Conservation (phyloP, 2,113 vertebrate genomes). For the Mustela nigripes region DNA sequence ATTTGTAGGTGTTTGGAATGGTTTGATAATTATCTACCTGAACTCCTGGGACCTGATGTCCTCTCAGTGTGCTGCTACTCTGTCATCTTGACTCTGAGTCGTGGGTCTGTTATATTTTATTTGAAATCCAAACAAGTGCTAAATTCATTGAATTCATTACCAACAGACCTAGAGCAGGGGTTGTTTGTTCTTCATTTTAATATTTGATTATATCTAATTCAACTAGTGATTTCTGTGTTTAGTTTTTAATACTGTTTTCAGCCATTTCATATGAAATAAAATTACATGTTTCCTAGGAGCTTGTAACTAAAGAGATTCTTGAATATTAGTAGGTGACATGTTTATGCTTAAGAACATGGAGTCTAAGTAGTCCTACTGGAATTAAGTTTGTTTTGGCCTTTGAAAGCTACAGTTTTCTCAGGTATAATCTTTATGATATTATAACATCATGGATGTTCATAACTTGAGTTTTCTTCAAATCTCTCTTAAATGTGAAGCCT, state of each 20-base stretch:
- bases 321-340: not conserved
- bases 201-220: not conserved
- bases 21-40: too few species aligned
- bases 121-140: not conserved
- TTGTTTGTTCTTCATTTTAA: not conserved
- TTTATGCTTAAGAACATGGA: not conserved
- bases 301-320: slow-evolving; percentile 8
- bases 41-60: too few species aligned
- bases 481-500: not conserved
- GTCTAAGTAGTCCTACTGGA: not conserved
- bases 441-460: not conserved
- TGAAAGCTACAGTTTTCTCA: not conserved
- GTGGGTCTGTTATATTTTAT: not conserved
- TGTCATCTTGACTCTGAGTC: too few species aligned
- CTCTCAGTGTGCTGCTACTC: too few species aligned
- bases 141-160: not conserved
- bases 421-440: not conserved
- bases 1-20: too few species aligned
- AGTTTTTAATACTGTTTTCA: not conserved
- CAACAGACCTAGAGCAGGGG: not conserved
- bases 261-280: not conserved
- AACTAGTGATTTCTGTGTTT: not conserved
- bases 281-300: not conserved
- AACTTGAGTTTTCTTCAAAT: not conserved
- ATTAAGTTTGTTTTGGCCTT: not conserved